Base-by-base conservation (phyloP, 2,888 invertebrate genomes). In the Lagria hirta region DNA sequence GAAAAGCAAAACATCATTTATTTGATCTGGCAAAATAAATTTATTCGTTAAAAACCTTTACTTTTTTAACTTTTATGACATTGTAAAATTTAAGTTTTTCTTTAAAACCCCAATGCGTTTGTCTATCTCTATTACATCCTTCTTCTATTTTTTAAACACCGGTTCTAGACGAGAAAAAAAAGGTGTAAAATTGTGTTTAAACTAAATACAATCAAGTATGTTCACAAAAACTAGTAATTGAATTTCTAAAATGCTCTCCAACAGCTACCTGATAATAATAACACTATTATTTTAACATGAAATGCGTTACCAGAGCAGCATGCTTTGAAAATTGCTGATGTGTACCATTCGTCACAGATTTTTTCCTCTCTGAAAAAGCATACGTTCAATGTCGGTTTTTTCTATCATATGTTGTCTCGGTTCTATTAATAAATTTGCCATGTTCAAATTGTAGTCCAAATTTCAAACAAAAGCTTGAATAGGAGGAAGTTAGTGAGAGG, bases 271-370 rank as follows among this genome's bases (percentile, higher is more conserved):
- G n/a, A n/a, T n/a, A 22, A 36, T 30, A 20, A 33, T 23, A 16
- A 20, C 42, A 46, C 52, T 52, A 52, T 36, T 45, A 54, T 22
- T 34, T 40, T 21, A 52, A 43, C 29, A 27, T 48, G 42, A 45
- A 51, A 46, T 37, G 22, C 38, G 35, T 40, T 8, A 26, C 7
- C 26, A 8, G 7, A 13, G 16, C 12, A 18, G 28, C 28, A 26
- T 15, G 28, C 15, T 35, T 8, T 20, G 17, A 32, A 43, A 43
- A 37, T 11, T 43, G 43, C 28, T 30, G 43, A 35, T 36, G 43
- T 36, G 15, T 35, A 16, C 30, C 11, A 43, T 43, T 26, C 23
- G 43, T 43, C 32, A 43, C 43, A 17, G 24, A 18, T 17, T 43
- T 43, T 43, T 43, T 43, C n/a, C n/a, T n/a, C 17, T 18, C 18